Evolutionary conservation across 2,888 invertebrate genomes (phyloP), one percentile per base, ranked within the genome.

Genomic region (Drosophila nigricruria): DNA sequence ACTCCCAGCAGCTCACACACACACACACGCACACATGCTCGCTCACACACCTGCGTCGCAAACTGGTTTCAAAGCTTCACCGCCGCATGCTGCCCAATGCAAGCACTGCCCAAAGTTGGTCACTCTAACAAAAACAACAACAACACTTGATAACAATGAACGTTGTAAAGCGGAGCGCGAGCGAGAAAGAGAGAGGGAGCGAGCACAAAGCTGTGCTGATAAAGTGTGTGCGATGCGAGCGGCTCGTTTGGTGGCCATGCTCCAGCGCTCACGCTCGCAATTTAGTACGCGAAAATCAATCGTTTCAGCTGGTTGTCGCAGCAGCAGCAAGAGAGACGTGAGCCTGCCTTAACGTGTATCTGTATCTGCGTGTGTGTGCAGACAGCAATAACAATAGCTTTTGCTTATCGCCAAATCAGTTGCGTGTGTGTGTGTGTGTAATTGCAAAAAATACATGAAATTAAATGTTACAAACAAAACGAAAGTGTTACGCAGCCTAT

Each of bases 261-360:
- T 81, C 64, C 60, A 69, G 36, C 52, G 70, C 70, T 63, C 59
- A 60, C 70, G 68, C 72, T 78, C 74, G 72, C 67, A 78, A 75
- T 90, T 81, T 75, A 91, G 92, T 92, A 78, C 67, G 89, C 87
- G 80, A 89, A 90, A 77, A 89, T 82, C 91, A 85, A 91, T 90
- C 84, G 90, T 74, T 77, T 82, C 70, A 65, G 81, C 20, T 70
- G 84, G 90, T 80, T 76, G 77, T 85, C 67, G 81, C 45, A n/a
- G n/a, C n/a, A n/a, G 10, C 30, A 12, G 27, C 34, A 25, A 30
- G 61, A 58, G 61, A 47, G 79, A 56, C 53, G 70, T 65, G 68
- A 88, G 79, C 75, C 89, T 78, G 81, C 81, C 81, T 82, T 84
- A 68, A 79, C 58, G 45, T 56, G 23, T 40, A 30, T 65, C 30